These are phyloP conservation scores for Chrysotoxum bicinctum DNA, from an alignment of 2,888 invertebrate genomes.

Conservation along the genomic window DNA sequence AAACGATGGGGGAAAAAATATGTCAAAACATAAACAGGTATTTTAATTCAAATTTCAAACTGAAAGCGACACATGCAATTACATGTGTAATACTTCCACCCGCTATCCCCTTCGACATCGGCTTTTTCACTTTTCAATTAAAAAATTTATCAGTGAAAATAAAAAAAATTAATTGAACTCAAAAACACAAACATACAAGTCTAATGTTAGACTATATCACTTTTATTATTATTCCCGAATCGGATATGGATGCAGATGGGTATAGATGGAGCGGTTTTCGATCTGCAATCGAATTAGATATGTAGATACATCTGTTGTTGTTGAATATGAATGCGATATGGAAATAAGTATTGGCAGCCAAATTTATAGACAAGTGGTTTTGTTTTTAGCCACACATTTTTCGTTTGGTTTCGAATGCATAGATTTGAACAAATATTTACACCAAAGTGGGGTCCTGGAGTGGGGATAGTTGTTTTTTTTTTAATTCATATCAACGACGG, in stretches of 20 bases:
- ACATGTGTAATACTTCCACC: neutral
- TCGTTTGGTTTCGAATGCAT: neutral
- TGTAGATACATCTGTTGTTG: slow-evolving; percentile 24
- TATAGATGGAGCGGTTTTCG: slow-evolving; percentile 1
- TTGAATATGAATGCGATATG: slow-evolving; percentile 28
- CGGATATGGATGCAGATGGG: slow-evolving; percentile 17
- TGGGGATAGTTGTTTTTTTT: neutral
- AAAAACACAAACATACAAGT: slow-evolving; percentile 7
- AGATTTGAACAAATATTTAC: slow-evolving; percentile 3
- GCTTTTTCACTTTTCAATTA: slow-evolving; percentile 19
- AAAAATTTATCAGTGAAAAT: neutral
- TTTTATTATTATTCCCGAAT: slow-evolving; percentile 35
- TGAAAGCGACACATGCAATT: neutral
- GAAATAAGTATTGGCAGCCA: slow-evolving; percentile 34
- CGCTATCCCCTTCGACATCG: neutral
- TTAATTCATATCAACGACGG: neutral
- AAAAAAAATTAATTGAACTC: slow-evolving; percentile 2
- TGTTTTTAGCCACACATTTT: slow-evolving; percentile 37
- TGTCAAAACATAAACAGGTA: slow-evolving; percentile 43
- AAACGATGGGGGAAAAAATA: slow-evolving; percentile 19
- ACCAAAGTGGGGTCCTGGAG: neutral
- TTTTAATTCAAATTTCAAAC: slow-evolving; percentile 42
- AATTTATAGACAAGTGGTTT: slow-evolving; percentile 23
- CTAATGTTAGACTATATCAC: slow-evolving; percentile 60
- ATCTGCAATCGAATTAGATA: slow-evolving; percentile 50